Conservation (phyloP, 2,797 vertebrate species). For the Falco naumanni region DNA sequence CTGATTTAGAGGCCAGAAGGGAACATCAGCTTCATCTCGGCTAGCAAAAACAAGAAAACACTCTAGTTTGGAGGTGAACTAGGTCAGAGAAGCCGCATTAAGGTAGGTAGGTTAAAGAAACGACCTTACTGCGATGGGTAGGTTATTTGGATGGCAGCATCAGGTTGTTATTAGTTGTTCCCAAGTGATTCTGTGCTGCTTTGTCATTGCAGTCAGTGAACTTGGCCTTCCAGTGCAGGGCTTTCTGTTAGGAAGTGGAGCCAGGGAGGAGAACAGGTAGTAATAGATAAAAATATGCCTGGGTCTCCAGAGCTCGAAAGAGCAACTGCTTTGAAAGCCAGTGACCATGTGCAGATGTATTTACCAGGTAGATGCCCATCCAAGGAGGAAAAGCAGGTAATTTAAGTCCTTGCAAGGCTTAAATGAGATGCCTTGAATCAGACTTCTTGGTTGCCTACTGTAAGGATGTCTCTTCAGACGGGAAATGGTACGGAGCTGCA, state of each 20-base stretch:
- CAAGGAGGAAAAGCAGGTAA: background rate
- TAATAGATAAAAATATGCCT: background rate
- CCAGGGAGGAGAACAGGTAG: background rate
- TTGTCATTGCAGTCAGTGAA: background rate
- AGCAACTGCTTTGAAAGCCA: background rate
- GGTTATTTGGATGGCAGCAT: background rate
- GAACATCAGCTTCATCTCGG: background rate
- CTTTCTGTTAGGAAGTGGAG: background rate
- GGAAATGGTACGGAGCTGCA: fast-evolving
- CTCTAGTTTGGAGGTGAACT: background rate
- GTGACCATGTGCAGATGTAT: background rate
- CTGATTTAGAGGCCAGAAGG: background rate
- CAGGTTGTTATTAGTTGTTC: background rate
- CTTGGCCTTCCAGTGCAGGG: background rate
- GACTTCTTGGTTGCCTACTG: background rate
- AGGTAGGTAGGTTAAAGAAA: background rate
- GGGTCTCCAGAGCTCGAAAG: background rate
- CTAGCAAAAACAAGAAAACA: background rate
- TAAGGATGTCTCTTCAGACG: background rate
- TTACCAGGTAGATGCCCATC: background rate
- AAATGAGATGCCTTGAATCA: background rate
- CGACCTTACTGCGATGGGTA: background rate
- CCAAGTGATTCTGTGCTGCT: background rate
- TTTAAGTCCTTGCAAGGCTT: background rate
- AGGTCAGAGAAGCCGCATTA: background rate